phyloP scores from a whole-genome alignment of 2,113 vertebrate genomes.

The Podarcis muralis region DNA sequence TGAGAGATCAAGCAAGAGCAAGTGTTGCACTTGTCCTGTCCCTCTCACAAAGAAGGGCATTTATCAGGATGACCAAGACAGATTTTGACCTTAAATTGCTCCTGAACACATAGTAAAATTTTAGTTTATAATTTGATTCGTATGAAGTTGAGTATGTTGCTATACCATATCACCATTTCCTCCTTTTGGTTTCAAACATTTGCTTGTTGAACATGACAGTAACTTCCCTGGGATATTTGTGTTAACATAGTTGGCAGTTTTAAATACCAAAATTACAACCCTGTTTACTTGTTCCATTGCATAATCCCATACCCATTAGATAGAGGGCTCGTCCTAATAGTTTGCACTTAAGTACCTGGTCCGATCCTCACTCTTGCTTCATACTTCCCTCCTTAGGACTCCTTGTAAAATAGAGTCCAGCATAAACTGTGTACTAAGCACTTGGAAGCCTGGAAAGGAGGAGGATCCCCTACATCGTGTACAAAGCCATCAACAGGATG shows the following conservation, averaged over 20 bases:
- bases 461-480: slow-evolving; percentile 88
- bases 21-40: too few relatives aligned
- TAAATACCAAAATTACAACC: neutral
- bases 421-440: slow-evolving; percentile 86
- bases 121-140: neutral
- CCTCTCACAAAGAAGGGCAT: too few relatives aligned
- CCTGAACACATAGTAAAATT: too few relatives aligned
- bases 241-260: neutral
- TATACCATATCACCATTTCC: too few relatives aligned
- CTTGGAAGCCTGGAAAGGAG: slow-evolving; percentile 82
- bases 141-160: neutral
- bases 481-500: slow-evolving; percentile 81
- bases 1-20: too few relatives aligned
- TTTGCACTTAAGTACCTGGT: neutral
- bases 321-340: neutral
- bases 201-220: neutral
- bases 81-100: too few relatives aligned
- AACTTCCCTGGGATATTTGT: neutral
- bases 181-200: neutral
- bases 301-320: neutral
- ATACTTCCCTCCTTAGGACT: slow-evolving; percentile 79
- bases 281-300: neutral
- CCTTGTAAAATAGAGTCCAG: slow-evolving; percentile 93
- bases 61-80: too few relatives aligned
- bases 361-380: neutral